Evolutionary conservation across 2,888 invertebrate genomes (phyloP), one percentile per base, ranked within the genome.

Genomic region (Nasonovia ribisnigri): DNA sequence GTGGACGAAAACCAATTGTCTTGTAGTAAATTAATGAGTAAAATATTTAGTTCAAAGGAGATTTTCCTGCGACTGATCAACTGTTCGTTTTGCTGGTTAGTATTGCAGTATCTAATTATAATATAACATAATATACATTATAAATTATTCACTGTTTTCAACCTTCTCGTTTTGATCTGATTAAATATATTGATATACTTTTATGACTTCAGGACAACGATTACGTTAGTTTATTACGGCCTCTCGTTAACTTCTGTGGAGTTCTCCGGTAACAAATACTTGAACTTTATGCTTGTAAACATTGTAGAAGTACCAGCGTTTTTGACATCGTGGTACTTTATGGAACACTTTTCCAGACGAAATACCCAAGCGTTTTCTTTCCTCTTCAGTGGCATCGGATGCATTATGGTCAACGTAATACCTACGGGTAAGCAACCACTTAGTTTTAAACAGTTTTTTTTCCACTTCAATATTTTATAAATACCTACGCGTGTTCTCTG

Each of bases 151-250:
- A 36, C 13, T 86, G 29, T 46, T 48, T 48, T 43, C 13, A 16
- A 48, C n/a, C 46, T 43, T 29, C 13, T 26, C 8, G 20, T 43
- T 16, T 46, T 87, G 8, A 48, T 87, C 1, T 42, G 36, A 57
- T 60, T 96, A 51, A 95, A 96, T 29, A 95, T 95, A 8, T 95
- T 95, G 4, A 96, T 96, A 60, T n/a, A 42, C n/a, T 51, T 94
- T 43, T 77, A 42, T 94, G 42, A 29, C 67, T 94, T 87, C 94
- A 96, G 96, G 95, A 97, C 98, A 36, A 97, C 98, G 0, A 97
- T 97, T 95, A 97, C 97, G 0, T 97, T 98, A 94, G 97, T 98
- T 43, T 98, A 98, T 95, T 98, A 98, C 95, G 98, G 98, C 0
- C 96, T 98, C 84, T 97, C 97, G 0, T 96, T 98, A 92, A 98